These are phyloP conservation scores for Menidia beryllina DNA, from an alignment of 2,113 vertebrate genomes.

Conservation along the genomic window DNA sequence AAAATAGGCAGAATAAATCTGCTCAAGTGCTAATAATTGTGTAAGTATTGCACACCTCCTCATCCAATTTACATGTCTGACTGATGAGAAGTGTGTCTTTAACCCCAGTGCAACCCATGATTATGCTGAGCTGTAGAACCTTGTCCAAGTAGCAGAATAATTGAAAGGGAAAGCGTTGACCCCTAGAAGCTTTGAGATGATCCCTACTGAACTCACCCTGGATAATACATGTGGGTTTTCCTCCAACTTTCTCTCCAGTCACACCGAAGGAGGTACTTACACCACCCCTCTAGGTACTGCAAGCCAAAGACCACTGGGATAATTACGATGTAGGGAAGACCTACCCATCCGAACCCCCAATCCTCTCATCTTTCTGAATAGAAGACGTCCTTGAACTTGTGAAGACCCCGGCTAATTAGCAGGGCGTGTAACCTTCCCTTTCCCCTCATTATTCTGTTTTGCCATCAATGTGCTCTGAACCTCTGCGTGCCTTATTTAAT, in stretches of 20 bases:
- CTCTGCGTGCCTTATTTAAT: background rate
- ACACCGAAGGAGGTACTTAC: conserved; percentile 3
- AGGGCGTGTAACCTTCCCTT: conserved; percentile 69
- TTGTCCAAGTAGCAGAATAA: conserved; percentile 34
- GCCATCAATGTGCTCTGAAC: conserved; percentile 41
- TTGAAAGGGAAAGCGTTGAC: conserved; percentile 69
- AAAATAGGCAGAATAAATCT: too few species aligned
- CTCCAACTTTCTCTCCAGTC: conserved; percentile 8
- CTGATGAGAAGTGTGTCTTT: conserved; percentile 34
- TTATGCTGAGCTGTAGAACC: conserved; percentile 28
- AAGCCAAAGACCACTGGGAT: conserved; percentile 52
- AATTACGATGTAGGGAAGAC: conserved; percentile 72
- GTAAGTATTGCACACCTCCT: background rate
- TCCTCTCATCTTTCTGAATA: conserved; percentile 77
- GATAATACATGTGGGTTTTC: conserved; percentile 49
- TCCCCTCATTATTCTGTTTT: conserved; percentile 71
- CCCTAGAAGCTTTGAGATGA: conserved; percentile 36
- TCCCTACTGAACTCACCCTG: conserved; percentile 45
- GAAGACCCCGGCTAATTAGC: conserved; percentile 74
- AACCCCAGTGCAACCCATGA: conserved; percentile 33
- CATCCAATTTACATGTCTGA: conserved; percentile 13
- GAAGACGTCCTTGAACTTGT: conserved; percentile 78
- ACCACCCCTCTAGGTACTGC: conserved; percentile 22
- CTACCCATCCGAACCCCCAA: conserved; percentile 48
- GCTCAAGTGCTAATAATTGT: too few species aligned